Evolutionary conservation across 2,113 vertebrate genomes (phyloP), one percentile per base, ranked within the genome.

Genomic region (Caranx melampygus): DNA sequence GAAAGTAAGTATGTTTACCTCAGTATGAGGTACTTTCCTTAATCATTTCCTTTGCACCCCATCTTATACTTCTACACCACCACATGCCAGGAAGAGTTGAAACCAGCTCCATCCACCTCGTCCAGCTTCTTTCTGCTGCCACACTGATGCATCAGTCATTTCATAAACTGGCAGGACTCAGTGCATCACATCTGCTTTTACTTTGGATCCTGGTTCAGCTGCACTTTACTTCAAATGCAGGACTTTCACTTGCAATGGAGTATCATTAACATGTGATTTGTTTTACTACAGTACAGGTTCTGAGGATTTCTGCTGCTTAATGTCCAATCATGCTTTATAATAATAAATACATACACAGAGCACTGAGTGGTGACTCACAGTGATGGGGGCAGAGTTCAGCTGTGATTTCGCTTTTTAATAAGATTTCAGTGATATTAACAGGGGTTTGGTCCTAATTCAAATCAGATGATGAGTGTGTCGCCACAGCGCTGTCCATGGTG

Each of bases 401-500:
- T 21, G n/a, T n/a, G 51, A 20, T 20, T 52, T 42, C 26, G 7
- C 35, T n/a, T 55, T 35, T 35, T 59, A 14, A 35, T 35, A 13
- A 55, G 6, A 14, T 60, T 35, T 60, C 26, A 33, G 11, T 35
- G 33, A 16, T 18, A 34, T 11, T 60, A 11, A 59, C 8, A 59
- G 2, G 3, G 12, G 4, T 57, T 57, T 57, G 26, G 4, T 14
- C 55, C 55, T 57, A 57, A 57, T 57, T 18, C 16, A 42, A 42
- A 42, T 42, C 6, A 42, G 10, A 7, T 9, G 10, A 2, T 42
- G 40, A 42, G 8, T 42, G 8, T 26, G 26, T 26, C 26, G 34
- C 6, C 57, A 40, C 18, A 34, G 60, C 62, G 66, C 79, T 88
- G 31, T 75, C 66, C 81, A 47, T 78, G 84, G 86, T 90, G 51